Evolutionary conservation across 1,140 invertebrate species (phyloP), one percentile per base, ranked within the genome.

Genomic region (Drosophila ogumai): DNA sequence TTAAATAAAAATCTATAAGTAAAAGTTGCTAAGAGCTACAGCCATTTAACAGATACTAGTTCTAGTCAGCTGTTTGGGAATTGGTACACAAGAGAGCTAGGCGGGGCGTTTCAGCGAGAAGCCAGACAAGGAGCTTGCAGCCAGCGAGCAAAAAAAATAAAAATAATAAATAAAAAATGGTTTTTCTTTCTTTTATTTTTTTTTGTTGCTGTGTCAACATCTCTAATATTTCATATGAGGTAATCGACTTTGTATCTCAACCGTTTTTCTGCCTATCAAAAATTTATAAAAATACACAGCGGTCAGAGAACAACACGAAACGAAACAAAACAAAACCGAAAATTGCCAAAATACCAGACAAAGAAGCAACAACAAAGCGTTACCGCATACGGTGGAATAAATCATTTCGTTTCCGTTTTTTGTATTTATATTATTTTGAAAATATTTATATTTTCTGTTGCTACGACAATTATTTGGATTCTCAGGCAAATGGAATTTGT

Each of bases 401-500:
- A 75, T 43, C 8, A 49, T 49, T 61, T 43, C 22, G 17, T n/a
- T 54, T 43, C 15, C 15, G 28, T 17, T 32, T 41, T 32, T 36
- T 69, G 10, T 71, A 31, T 22, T n/a, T n/a, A 13, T 32, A 9
- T 36, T 32, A n/a, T 25, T 10, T 72, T 10, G 0, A 32, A 34
- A 36, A 31, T 47, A 58, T 47, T 3, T 28, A 5, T 28, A 28
- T 28, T 28, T 6, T 52, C 10, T 52, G 6, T 54, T 54, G 50
- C 10, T 13, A 36, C 8, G 60, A 66, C 38, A 43, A 43, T 60
- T 49, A 61, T 65, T 34, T 40, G 47, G 47, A 52, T 78, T 56
- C 54, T 66, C 52, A 61, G 58, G 54, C 69, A 65, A 87, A 87
- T 87, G 75, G 71, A 86, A 87, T 86, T 86, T 80, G 67, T 71